Evolutionary conservation across 2,888 invertebrate genomes (phyloP).

Genomic region (Drosophila paranaensis): DNA sequence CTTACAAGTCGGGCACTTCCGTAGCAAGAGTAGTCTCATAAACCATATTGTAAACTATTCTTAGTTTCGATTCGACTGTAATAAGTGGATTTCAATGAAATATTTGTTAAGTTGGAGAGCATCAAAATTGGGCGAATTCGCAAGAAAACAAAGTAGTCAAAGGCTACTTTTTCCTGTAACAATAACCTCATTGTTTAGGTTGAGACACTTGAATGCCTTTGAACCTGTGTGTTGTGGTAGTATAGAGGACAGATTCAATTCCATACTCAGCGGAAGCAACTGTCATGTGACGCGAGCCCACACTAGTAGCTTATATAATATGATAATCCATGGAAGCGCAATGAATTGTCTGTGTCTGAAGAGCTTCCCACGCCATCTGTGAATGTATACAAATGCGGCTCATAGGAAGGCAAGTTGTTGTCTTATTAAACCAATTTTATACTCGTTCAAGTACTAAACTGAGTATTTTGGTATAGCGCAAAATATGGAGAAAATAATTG

Average conservation of each 20-base stretch:
- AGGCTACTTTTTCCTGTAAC: too few relatives aligned
- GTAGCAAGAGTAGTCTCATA: too few relatives aligned
- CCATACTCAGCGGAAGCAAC: conserved; percentile 20
- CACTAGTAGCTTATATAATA: conserved; percentile 62
- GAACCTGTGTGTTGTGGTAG: conserved; percentile 1
- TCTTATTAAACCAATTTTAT: neutral
- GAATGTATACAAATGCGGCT: neutral
- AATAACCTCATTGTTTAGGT: conserved; percentile 1
- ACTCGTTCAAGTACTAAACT: neutral
- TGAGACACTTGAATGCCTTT: conserved; percentile 4
- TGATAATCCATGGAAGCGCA: conserved; percentile 30
- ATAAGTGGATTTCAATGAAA: neutral
- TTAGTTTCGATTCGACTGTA: neutral
- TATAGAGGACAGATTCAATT: conserved; percentile 30
- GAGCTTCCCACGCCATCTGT: conserved; percentile 22
- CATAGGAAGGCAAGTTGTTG: conserved; percentile 6
- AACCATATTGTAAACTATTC: too few relatives aligned
- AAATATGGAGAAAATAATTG: neutral
- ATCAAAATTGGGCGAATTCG: neutral
- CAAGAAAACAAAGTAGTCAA: neutral
- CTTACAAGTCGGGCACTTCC: too few relatives aligned
- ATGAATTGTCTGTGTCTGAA: neutral
- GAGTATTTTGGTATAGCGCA: neutral
- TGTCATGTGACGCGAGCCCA: conserved; percentile 16
- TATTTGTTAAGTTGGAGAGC: neutral